phyloP scores from a whole-genome alignment of 2,888 invertebrate species.

The Nephrocerus scutellatus region DNA sequence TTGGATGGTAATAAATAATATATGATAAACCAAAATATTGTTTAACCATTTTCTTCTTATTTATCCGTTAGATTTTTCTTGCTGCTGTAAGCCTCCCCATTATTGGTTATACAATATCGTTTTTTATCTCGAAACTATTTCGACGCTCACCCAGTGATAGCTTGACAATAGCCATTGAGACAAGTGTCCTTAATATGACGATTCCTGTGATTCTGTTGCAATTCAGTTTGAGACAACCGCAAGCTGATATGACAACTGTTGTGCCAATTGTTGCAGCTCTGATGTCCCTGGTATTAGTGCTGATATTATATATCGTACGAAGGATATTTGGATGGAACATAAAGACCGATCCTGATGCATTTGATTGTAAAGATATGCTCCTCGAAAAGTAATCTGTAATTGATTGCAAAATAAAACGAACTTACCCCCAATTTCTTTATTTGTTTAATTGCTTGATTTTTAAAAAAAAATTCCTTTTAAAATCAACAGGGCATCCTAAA shows the following conservation, averaged over 20 bases:
- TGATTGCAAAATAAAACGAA: too few species aligned
- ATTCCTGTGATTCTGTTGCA: conserved; percentile 77
- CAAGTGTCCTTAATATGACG: conserved; percentile 84
- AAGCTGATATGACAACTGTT: conserved; percentile 76
- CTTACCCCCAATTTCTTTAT: too few species aligned
- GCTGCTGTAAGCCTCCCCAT: conserved; percentile 73
- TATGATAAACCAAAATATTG: conserved; percentile 5
- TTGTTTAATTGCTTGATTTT: too few species aligned
- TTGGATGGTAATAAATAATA: conserved; percentile 55
- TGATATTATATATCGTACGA: conserved; percentile 52
- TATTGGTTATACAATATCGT: conserved; percentile 66
- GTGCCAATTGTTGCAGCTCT: conserved; percentile 80
- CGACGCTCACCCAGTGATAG: conserved; percentile 58
- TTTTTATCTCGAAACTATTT: conserved; percentile 52
- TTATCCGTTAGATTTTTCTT: conserved; percentile 46
- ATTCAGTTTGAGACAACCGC: conserved; percentile 70
- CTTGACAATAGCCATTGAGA: conserved; percentile 79
- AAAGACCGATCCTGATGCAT: conserved; percentile 21
- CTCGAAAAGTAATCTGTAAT: too few species aligned
- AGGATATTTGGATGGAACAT: conserved; percentile 43
- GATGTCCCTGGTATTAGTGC: conserved; percentile 80
- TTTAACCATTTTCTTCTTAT: conserved; percentile 51
- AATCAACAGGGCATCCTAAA: too few species aligned
- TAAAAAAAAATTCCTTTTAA: too few species aligned
- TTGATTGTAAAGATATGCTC: too few species aligned